Evolutionary conservation across 2,888 invertebrate species (phyloP).

Genomic region (Biston betularia): DNA sequence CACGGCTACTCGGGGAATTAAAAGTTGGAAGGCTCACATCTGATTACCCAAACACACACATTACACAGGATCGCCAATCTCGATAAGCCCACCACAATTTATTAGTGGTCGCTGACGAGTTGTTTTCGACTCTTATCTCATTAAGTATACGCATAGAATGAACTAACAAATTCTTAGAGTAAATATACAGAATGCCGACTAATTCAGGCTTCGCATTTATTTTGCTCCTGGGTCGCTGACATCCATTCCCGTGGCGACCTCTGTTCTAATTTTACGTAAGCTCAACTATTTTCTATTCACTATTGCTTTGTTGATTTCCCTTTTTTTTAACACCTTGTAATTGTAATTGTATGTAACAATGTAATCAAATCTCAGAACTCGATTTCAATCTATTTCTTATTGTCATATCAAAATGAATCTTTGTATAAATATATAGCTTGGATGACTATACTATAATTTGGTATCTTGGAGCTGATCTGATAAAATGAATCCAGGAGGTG

Average conservation of each 20-base stretch:
- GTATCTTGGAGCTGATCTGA: too few relatives aligned
- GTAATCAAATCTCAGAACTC: too few relatives aligned
- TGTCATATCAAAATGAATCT: too few relatives aligned
- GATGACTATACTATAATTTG: too few relatives aligned
- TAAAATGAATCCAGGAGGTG: too few relatives aligned
- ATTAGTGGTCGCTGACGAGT: slow-evolving; percentile 71
- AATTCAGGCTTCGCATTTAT: slow-evolving; percentile 38
- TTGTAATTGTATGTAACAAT: too few relatives aligned
- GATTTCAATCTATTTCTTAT: too few relatives aligned
- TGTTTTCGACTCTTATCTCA: slow-evolving; percentile 68
- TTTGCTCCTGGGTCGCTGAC: slow-evolving; percentile 38
- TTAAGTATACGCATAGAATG: slow-evolving; percentile 48
- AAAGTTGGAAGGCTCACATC: slow-evolving; percentile 81
- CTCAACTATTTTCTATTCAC: neutral
- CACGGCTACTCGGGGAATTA: slow-evolving; percentile 73
- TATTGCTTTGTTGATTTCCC: too few relatives aligned
- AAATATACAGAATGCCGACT: slow-evolving; percentile 43
- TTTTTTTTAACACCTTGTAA: too few relatives aligned
- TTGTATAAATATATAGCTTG: too few relatives aligned
- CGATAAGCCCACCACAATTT: slow-evolving; percentile 79
- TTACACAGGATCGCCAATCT: slow-evolving; percentile 77
- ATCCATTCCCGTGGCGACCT: slow-evolving; percentile 18
- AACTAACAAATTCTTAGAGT: slow-evolving; percentile 51
- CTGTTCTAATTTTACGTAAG: neutral
- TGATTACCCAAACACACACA: slow-evolving; percentile 82